phyloP scores from a whole-genome alignment of 2,888 invertebrate species.

The Teinopalpus imperialis region DNA sequence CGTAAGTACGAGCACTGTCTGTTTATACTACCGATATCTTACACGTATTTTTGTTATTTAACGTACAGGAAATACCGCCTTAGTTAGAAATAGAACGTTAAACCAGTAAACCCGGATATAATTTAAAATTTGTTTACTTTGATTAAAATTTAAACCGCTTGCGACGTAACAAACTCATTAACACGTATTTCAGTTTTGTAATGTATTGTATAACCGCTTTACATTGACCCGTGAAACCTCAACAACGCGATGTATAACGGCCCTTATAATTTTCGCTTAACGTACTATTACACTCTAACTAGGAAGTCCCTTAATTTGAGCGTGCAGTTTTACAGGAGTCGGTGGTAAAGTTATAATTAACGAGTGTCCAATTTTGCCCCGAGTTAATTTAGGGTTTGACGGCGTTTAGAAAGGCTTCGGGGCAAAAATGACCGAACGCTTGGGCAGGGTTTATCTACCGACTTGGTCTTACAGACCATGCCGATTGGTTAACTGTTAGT shows the following conservation, averaged over 20 bases:
- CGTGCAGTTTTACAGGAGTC: conserved; percentile 56
- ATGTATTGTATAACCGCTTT: no score
- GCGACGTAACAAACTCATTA: background rate
- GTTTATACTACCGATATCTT: no score
- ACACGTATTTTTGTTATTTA: no score
- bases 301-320: conserved; percentile 61
- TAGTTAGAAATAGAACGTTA: no score
- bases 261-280: conserved; percentile 27
- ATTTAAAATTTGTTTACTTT: no score
- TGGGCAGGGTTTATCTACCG: background rate
- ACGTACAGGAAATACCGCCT: no score
- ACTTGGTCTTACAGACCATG: no score
- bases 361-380: conserved; percentile 53
- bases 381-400: conserved; percentile 64
- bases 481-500: no score
- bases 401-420: conserved; percentile 37
- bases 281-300: conserved; percentile 40
- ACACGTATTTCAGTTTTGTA: background rate
- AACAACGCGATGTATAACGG: conserved; percentile 7
- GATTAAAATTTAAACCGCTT: no score
- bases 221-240: no score
- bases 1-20: no score
- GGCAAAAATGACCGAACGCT: conserved; percentile 32
- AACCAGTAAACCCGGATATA: no score
- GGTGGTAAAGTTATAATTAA: conserved; percentile 71